Conservation (phyloP, 2,113 vertebrate species). For the Dunckerocampus dactyliophorus region DNA sequence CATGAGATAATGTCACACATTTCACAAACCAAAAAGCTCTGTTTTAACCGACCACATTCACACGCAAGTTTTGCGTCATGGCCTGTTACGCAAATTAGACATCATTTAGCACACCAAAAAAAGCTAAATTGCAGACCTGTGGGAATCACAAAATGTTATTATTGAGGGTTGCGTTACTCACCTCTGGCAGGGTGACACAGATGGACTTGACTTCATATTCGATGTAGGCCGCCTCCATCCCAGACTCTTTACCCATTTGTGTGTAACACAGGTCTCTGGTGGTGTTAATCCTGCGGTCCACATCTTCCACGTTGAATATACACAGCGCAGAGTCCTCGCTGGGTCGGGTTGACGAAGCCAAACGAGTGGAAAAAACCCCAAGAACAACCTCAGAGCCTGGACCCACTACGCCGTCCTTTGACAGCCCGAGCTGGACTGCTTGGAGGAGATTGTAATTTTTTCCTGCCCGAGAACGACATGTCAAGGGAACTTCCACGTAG, state of each 20-base stretch:
- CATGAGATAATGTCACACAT: too few relatives aligned
- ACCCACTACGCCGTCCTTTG: conserved; percentile 16
- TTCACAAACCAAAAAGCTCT: too few relatives aligned
- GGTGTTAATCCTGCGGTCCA: conserved; percentile 82
- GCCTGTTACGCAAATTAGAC: too few relatives aligned
- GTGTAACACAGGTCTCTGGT: conserved; percentile 95
- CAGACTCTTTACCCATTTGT: conserved; percentile 79
- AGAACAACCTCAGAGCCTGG: conserved; percentile 76
- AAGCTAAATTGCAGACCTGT: too few relatives aligned
- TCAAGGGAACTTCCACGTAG: conserved; percentile 89
- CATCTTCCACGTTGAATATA: conserved; percentile 82
- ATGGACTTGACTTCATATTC: conserved; percentile 94
- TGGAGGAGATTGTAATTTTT: conserved; percentile 85
- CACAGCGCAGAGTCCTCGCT: conserved; percentile 88
- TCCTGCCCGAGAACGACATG: conserved; percentile 73
- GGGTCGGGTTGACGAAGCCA: conserved; percentile 73
- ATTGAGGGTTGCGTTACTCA: conserved; percentile 61
- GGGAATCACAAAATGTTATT: too few relatives aligned
- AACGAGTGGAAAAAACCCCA: conserved; percentile 82
- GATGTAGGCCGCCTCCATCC: conserved; percentile 86
- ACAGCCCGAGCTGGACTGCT: conserved; percentile 79
- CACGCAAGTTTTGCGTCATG: too few relatives aligned
- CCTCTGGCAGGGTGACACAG: conserved; percentile 88
- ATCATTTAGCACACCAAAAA: too few relatives aligned
- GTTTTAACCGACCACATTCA: too few relatives aligned